A percentile compares a stretch with the other conserved stretches of the same genome.
Conservation (phyloP, 1,140 invertebrate species). For the Atta colombica region DNA sequence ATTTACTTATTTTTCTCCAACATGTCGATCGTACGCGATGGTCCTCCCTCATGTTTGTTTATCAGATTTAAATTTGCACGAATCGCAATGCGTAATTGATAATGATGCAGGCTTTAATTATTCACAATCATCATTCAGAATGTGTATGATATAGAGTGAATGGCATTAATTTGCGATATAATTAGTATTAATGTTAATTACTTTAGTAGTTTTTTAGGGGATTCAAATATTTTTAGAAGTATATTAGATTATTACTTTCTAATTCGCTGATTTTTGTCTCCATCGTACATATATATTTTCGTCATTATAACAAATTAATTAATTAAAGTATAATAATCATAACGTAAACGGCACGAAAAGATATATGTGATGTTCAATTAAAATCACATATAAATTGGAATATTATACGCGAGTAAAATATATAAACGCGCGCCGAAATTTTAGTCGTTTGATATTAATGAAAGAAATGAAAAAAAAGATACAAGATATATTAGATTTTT, state of each 20-base stretch:
- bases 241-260: neutral
- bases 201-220: neutral
- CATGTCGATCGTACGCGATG: constrained; percentile 10
- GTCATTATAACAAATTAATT: constrained; percentile 5
- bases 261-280: neutral
- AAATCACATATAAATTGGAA: neutral
- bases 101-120: constrained; percentile 56
- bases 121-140: constrained; percentile 46
- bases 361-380: neutral
- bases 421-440: neutral
- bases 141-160: neutral
- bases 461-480: neutral
- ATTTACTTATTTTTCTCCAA: constrained; percentile 57
- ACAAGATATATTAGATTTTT: neutral
- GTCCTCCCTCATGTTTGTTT: constrained; percentile 27
- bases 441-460: neutral
- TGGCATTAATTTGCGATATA: constrained; percentile 30
- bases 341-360: neutral
- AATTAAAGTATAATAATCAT: neutral
- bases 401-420: neutral
- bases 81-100: constrained; percentile 58
- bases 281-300: neutral
- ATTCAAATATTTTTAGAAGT: neutral
- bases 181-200: constrained; percentile 45
- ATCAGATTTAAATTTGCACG: constrained; percentile 18